Conservation (phyloP, 2,888 invertebrate genomes). For the Spicauda simplicius region DNA sequence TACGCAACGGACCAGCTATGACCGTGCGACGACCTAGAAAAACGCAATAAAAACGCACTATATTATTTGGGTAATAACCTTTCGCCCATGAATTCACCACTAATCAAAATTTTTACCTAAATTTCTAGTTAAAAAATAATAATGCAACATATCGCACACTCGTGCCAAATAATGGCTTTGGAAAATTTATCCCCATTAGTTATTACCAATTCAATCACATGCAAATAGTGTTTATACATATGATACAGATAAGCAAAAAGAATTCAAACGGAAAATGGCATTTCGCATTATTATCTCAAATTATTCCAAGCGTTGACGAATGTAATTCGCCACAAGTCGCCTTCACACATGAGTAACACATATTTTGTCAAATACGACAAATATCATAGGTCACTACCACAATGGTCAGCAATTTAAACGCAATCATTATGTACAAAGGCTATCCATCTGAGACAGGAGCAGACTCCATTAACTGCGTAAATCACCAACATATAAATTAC, state of each 20-base stretch:
- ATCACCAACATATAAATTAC: constrained; percentile 69
- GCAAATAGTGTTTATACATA: no score
- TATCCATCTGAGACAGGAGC: constrained; percentile 54
- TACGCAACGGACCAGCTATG: constrained; percentile 57
- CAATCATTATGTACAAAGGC: constrained; percentile 63
- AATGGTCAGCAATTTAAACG: constrained; percentile 69
- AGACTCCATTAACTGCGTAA: constrained; percentile 64
- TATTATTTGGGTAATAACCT: not conserved
- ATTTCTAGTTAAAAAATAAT: not conserved
- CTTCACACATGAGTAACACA: not conserved
- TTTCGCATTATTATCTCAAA: not conserved
- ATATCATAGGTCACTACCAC: constrained; percentile 49
- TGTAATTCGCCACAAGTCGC: not conserved
- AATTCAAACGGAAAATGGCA: no score
- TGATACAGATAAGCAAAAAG: no score
- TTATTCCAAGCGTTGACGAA: not conserved
- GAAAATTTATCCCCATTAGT: no score
- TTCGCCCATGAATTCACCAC: not conserved
- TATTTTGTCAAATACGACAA: constrained; percentile 32
- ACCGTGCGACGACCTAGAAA: constrained; percentile 21
- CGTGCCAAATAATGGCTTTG: no score
- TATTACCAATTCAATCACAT: no score
- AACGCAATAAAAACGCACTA: not conserved
- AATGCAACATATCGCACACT: no score
- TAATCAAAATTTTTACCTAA: not conserved